Conservation (phyloP, 2,888 invertebrate species). For the Agelastica alni region DNA sequence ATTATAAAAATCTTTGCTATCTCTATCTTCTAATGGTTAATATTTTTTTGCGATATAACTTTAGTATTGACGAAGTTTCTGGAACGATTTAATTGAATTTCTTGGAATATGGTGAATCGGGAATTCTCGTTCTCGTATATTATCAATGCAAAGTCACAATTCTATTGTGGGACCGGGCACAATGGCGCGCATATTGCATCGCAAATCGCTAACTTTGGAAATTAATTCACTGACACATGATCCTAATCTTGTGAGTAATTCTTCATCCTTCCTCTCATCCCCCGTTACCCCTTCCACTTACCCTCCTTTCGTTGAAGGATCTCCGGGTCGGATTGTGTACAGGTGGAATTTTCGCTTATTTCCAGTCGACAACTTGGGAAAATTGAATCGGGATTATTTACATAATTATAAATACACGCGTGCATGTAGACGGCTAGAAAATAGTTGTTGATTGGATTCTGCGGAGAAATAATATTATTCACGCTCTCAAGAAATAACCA, state of each 20-base stretch:
- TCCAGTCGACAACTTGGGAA: conserved; percentile 8
- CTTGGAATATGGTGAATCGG: conserved; percentile 41
- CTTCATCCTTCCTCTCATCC: too few species aligned
- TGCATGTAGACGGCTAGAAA: neutral
- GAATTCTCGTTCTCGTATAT: conserved; percentile 48
- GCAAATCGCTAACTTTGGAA: conserved; percentile 52
- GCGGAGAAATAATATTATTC: too few species aligned
- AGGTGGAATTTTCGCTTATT: conserved; percentile 25
- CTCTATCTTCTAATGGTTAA: too few species aligned
- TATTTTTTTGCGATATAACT: too few species aligned
- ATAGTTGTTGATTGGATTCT: neutral
- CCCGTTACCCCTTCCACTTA: too few species aligned
- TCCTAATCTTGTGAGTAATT: conserved; percentile 28
- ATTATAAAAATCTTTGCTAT: too few species aligned
- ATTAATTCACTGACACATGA: conserved; percentile 50
- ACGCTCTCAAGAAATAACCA: too few species aligned
- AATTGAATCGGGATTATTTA: conserved; percentile 19
- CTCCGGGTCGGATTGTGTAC: conserved; percentile 2
- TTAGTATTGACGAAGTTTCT: too few species aligned
- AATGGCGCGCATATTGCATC: conserved; percentile 49
- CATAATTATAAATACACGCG: conserved; percentile 9
- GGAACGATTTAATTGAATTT: conserved; percentile 50
- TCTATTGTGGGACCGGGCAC: conserved; percentile 50
- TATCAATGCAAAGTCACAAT: conserved; percentile 56
- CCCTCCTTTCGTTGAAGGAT: too few species aligned